Evolutionary conservation across 2,888 invertebrate genomes (phyloP).

Genomic region (Diadegma fenestrale): DNA sequence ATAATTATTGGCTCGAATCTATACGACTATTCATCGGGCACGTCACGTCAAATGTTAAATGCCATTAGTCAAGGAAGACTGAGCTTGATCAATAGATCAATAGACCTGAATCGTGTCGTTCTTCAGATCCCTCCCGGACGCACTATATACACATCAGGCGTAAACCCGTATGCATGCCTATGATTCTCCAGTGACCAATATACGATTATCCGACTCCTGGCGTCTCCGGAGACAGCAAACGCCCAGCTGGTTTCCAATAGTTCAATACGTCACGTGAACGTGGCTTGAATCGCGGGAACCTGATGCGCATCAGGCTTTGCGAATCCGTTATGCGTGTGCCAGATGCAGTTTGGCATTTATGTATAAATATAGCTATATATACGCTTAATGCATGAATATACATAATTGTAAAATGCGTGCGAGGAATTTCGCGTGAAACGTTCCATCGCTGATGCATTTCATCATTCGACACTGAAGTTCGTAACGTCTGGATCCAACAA

Average conservation of each 20-base stretch:
- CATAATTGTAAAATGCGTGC: no score
- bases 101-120: conserved; percentile 35
- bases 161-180: neutral
- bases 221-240: conserved; percentile 67
- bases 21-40: conserved; percentile 6
- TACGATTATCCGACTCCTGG: conserved; percentile 62
- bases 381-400: neutral
- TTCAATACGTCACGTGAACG: conserved; percentile 64
- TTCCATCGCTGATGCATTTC: no score
- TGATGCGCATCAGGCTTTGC: conserved; percentile 48
- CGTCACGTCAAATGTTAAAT: conserved; percentile 22
- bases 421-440: no score
- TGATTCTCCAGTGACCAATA: conserved; percentile 66
- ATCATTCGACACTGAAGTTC: no score
- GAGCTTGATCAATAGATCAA: conserved; percentile 62
- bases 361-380: neutral
- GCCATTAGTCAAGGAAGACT: conserved; percentile 50
- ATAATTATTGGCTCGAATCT: neutral
- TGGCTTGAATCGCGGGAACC: conserved; percentile 57
- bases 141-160: neutral
- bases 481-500: no score
- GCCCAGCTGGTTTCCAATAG: conserved; percentile 65
- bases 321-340: conserved; percentile 62
- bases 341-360: conserved; percentile 25
- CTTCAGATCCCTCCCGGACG: conserved; percentile 28